phyloP scores from a whole-genome alignment of 2,888 invertebrate species.

The Mayetiola destructor region DNA sequence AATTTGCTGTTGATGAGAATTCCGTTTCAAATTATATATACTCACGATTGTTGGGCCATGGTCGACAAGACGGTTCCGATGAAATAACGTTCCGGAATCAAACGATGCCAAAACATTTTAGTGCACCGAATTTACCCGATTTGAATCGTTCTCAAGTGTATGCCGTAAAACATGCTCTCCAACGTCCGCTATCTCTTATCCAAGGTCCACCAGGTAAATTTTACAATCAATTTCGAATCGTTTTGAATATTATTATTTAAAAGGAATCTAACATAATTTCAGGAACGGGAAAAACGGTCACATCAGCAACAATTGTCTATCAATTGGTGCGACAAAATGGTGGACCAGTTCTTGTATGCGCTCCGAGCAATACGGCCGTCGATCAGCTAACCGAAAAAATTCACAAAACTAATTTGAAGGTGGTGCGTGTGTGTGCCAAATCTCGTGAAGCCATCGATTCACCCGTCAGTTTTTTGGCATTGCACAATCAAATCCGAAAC shows the following conservation, averaged over 20 bases:
- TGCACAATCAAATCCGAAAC: conserved; percentile 94
- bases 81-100: conserved; percentile 76
- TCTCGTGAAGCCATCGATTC: conserved; percentile 97
- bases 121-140: conserved; percentile 93
- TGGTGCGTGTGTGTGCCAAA: conserved; percentile 89
- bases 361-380: conserved; percentile 97
- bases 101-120: conserved; percentile 89
- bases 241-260: background rate
- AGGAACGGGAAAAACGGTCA: conserved; percentile 91
- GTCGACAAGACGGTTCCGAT: conserved; percentile 87
- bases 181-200: conserved; percentile 87
- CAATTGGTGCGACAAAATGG: conserved; percentile 90
- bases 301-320: conserved; percentile 97
- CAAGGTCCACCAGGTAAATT: conserved; percentile 69
- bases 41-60: conserved; percentile 87
- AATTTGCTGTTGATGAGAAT: conserved; percentile 90
- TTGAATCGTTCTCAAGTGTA: conserved; percentile 95
- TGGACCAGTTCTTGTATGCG: conserved; percentile 92
- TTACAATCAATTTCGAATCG: background rate
- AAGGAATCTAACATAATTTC: no score
- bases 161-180: conserved; percentile 95
- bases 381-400: conserved; percentile 99
- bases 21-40: conserved; percentile 97
- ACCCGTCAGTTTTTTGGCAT: conserved; percentile 86
- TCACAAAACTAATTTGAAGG: conserved; percentile 87